phyloP scores from a whole-genome alignment of 2,113 vertebrate genomes.

The Upupa epops region DNA sequence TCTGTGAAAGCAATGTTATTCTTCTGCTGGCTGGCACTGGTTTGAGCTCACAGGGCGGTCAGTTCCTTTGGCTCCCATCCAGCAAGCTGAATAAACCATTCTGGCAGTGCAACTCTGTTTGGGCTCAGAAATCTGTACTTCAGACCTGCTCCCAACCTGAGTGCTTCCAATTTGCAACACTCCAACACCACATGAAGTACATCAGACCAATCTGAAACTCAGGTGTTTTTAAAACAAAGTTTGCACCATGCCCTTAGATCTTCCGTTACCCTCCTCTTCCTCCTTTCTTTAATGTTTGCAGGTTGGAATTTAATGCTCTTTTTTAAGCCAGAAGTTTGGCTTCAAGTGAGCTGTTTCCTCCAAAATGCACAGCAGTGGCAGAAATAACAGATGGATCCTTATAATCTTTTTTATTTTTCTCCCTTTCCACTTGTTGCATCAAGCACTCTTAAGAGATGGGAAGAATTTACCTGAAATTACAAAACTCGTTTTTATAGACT shows the following conservation, averaged over 20 bases:
- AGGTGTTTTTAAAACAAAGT: constrained; percentile 30
- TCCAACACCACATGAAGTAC: neutral
- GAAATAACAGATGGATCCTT: constrained; percentile 9
- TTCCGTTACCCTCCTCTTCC: constrained; percentile 11
- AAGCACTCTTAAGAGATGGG: neutral
- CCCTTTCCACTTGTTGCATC: neutral
- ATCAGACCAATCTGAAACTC: neutral
- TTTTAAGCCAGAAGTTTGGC: neutral
- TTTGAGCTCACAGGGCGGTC: constrained; percentile 46
- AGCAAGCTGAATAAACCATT: constrained; percentile 32
- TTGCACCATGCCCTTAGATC: neutral
- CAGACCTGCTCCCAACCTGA: constrained; percentile 39
- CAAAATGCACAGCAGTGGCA: neutral
- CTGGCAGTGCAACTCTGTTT: constrained; percentile 20
- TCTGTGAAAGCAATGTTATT: constrained; percentile 62
- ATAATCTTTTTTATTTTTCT: neutral
- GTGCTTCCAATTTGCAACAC: constrained; percentile 8
- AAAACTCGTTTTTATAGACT: neutral
- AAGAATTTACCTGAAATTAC: neutral
- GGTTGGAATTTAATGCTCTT: neutral
- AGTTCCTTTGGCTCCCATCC: constrained; percentile 46
- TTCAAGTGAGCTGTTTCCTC: constrained; percentile 10
- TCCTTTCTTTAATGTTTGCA: neutral
- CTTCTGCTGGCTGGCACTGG: constrained; percentile 50
- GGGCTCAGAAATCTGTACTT: neutral